These are phyloP conservation scores for Pangasius krempfi DNA, from an alignment of 2,797 vertebrate species.

Conservation along the genomic window DNA sequence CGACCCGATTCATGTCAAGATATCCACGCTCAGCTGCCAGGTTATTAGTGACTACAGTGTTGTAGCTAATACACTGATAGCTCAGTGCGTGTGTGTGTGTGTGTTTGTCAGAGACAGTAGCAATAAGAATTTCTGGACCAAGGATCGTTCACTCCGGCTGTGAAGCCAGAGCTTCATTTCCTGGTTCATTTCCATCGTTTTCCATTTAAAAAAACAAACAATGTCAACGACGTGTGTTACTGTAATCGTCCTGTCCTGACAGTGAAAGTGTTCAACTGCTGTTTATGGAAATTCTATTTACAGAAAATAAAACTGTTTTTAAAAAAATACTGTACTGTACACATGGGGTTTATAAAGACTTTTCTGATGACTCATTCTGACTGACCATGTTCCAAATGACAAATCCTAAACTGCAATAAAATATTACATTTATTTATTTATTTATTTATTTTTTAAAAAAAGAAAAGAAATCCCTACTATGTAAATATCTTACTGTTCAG, in stretches of 20 bases:
- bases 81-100: neutral
- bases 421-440: neutral
- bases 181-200: slow-evolving; percentile 41
- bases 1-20: neutral
- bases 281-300: slow-evolving; percentile 83
- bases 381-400: neutral
- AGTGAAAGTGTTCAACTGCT: slow-evolving; percentile 74
- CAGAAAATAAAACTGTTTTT: slow-evolving; percentile 83
- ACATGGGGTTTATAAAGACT: neutral
- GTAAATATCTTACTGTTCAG: neutral
- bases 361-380: neutral
- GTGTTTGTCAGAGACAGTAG: slow-evolving; percentile 50
- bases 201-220: slow-evolving; percentile 29
- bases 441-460: neutral
- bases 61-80: slow-evolving; percentile 15
- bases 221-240: slow-evolving; percentile 54
- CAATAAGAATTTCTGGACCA: slow-evolving; percentile 65
- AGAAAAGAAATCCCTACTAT: neutral
- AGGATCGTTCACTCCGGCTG: slow-evolving; percentile 49
- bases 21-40: neutral
- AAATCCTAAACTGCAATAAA: neutral
- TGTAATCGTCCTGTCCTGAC: slow-evolving; percentile 64
- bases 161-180: slow-evolving; percentile 26
- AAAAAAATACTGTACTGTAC: slow-evolving; percentile 40
- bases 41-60: slow-evolving; percentile 15